These are phyloP conservation scores for Drosophila pruinosa DNA, from an alignment of 1,140 invertebrate species.

Conservation along the genomic window DNA sequence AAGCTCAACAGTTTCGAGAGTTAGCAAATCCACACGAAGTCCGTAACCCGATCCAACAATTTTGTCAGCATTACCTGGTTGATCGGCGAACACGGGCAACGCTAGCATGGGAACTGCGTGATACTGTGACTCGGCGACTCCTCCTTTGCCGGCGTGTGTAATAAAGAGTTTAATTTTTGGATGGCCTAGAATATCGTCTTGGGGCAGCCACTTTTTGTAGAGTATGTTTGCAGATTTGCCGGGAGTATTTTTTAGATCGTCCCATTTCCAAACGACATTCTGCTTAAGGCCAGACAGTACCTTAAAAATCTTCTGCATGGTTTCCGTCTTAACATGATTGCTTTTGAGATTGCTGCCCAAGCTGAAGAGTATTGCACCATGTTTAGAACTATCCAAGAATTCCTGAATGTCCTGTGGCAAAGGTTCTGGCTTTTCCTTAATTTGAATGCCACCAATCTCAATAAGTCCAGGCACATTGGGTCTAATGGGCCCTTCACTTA, in stretches of 20 bases:
- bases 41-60: conserved; percentile 83
- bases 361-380: conserved; percentile 86
- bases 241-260: conserved; percentile 84
- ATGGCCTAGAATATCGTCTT: conserved; percentile 88
- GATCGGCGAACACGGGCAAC: conserved; percentile 88
- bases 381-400: conserved; percentile 83
- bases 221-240: conserved; percentile 86
- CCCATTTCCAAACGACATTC: conserved; percentile 86
- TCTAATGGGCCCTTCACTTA: conserved; percentile 72
- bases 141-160: conserved; percentile 88
- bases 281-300: conserved; percentile 84
- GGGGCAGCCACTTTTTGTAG: conserved; percentile 88
- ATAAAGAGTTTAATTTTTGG: conserved; percentile 88
- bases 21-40: conserved; percentile 73
- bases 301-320: conserved; percentile 80
- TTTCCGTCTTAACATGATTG: conserved; percentile 77
- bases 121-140: conserved; percentile 88
- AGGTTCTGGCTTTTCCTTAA: conserved; percentile 70
- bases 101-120: conserved; percentile 88
- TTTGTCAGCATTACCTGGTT: conserved; percentile 84
- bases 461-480: conserved; percentile 81
- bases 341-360: conserved; percentile 85
- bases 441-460: conserved; percentile 83
- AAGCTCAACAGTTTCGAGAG: conserved; percentile 78
- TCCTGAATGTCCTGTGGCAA: conserved; percentile 84